Conservation (phyloP, 2,113 vertebrate species). For the Silurus asotus region DNA sequence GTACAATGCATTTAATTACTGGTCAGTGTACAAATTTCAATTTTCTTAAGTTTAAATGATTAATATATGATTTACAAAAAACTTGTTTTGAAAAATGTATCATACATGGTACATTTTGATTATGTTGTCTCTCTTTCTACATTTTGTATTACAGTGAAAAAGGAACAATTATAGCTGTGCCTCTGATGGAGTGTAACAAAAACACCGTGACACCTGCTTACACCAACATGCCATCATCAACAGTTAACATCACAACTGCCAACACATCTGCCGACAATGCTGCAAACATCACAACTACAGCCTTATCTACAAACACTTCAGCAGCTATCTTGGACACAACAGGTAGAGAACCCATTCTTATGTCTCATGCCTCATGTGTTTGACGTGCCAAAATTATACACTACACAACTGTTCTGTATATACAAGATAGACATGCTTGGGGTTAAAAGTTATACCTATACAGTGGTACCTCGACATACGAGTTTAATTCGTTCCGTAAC, state of each 20-base stretch:
- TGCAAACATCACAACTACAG: neutral
- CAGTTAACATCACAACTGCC: neutral
- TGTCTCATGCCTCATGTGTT: neutral
- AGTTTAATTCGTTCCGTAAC: no score
- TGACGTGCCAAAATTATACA: neutral
- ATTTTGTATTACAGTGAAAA: conserved; percentile 54
- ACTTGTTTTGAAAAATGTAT: neutral
- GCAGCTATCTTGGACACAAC: neutral
- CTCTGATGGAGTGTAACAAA: conserved; percentile 53
- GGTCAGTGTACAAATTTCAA: conserved; percentile 60
- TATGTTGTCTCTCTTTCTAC: neutral
- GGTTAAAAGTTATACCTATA: neutral
- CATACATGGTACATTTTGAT: neutral
- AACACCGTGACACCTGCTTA: neutral
- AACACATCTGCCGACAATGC: neutral
- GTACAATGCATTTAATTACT: neutral
- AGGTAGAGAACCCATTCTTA: conserved; percentile 8
- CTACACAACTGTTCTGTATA: neutral
- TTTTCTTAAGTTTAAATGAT: neutral
- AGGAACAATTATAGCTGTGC: conserved; percentile 39
- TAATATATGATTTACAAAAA: neutral
- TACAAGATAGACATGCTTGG: neutral
- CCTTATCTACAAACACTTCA: neutral
- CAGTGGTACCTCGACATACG: no score
- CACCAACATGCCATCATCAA: conserved; percentile 9